These are phyloP conservation scores for fruit fly (Drosophila melanogaster) DNA, from an alignment of 1,140 invertebrate genomes.

Conservation along the genomic window Release_6_plus_ISO1_MT NT_033777.3:5380501-5381000, in stretches of 20 bases:
- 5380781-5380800: conserved; percentile 96
- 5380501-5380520: conserved; percentile 94
- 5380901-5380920: neutral
- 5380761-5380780: conserved; percentile 98
- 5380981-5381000: no score
- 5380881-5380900: neutral
- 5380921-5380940: neutral
- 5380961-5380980: neutral
- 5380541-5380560: conserved; percentile 19
- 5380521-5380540: conserved; percentile 91
- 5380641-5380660: conserved; percentile 95
- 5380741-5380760: conserved; percentile 98
- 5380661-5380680: conserved; percentile 97
- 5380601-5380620: conserved; percentile 70
- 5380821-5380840: conserved; percentile 86
- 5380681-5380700: conserved; percentile 97
- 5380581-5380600: conserved; percentile 50
- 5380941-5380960: neutral
- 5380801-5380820: conserved; percentile 94
- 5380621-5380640: conserved; percentile 65
- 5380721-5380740: conserved; percentile 98
- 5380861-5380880: neutral
- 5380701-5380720: conserved; percentile 96
- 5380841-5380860: conserved; percentile 27
- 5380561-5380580: conserved; percentile 18